Conservation (phyloP, 2,113 vertebrate genomes). For the Oreocharis arfaki region DNA sequence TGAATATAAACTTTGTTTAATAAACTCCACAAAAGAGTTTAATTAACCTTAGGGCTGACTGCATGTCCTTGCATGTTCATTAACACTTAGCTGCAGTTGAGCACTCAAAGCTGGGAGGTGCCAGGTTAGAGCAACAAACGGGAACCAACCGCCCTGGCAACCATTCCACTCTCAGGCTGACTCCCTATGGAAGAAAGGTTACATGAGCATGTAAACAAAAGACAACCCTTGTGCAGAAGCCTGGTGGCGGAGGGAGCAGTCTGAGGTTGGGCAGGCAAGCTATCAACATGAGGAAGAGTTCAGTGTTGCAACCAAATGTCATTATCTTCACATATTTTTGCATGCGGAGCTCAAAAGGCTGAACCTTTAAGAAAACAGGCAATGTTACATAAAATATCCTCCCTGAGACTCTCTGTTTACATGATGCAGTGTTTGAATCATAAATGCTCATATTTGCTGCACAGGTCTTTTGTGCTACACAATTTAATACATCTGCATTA, state of each 20-base stretch:
- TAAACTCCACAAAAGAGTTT: not conserved
- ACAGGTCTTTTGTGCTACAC: not conserved
- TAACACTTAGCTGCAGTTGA: not conserved
- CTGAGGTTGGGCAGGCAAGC: not conserved
- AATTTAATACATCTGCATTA: not conserved
- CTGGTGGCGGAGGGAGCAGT: not conserved
- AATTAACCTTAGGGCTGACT: not conserved
- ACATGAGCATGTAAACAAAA: not conserved
- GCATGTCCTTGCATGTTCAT: not conserved
- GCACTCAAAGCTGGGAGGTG: not conserved
- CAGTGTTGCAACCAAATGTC: not conserved
- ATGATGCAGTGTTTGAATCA: not conserved
- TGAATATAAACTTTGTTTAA: not conserved
- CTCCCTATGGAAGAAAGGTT: not conserved
- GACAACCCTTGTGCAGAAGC: not conserved
- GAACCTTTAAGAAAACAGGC: not conserved
- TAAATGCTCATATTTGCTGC: not conserved
- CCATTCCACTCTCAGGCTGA: not conserved
- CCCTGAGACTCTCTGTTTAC: not conserved
- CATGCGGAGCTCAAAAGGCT: accelerated
- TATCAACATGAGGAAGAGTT: accelerated
- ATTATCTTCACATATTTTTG: not conserved
- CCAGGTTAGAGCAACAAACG: not conserved
- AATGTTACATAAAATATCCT: not conserved
- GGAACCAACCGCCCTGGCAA: not conserved